These are phyloP conservation scores for Cremastinae sp. DNA, from an alignment of 2,888 invertebrate genomes.

Conservation along the genomic window DNA sequence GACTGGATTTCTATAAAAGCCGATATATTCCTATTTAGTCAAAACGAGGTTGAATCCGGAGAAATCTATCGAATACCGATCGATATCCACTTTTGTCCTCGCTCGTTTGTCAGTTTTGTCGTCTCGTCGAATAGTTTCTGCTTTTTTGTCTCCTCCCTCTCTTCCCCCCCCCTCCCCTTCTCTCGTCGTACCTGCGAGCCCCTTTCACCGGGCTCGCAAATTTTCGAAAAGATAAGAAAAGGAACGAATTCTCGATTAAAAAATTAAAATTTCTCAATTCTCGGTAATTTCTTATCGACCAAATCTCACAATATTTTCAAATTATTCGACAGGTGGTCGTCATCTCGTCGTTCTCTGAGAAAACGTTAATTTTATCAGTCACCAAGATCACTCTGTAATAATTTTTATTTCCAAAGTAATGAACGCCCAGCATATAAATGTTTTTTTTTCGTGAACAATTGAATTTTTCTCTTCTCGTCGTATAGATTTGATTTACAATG, in stretches of 20 bases:
- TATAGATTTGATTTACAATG: no score
- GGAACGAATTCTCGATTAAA: no score
- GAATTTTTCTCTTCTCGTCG: no score
- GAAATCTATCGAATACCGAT: slow-evolving; percentile 76
- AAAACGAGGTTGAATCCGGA: slow-evolving; percentile 74
- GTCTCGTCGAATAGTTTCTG: slow-evolving; percentile 7
- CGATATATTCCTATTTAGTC: slow-evolving; percentile 76
- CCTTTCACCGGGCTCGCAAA: no score
- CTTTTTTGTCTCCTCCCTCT: background rate
- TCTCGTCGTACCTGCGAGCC: background rate
- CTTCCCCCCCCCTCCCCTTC: slow-evolving; percentile 11
- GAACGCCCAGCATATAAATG: no score
- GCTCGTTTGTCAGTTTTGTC: slow-evolving; percentile 45
- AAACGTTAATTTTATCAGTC: background rate
- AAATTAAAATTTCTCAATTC: no score
- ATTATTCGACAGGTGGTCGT: slow-evolving; percentile 15
- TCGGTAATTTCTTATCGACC: no score
- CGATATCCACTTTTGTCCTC: slow-evolving; percentile 68
- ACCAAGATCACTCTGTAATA: no score
- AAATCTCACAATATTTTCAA: no score
- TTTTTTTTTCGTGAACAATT: no score
- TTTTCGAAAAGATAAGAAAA: no score
- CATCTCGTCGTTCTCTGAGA: slow-evolving; percentile 13
- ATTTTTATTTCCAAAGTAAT: no score
- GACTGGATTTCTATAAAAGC: slow-evolving; percentile 71